A percentile compares a stretch with the other conserved stretches of the same genome.
Evolutionary conservation across 35 echinoderm and acorn worm species (phyloP).

Genomic region (Stichopus chloronotus): DNA sequence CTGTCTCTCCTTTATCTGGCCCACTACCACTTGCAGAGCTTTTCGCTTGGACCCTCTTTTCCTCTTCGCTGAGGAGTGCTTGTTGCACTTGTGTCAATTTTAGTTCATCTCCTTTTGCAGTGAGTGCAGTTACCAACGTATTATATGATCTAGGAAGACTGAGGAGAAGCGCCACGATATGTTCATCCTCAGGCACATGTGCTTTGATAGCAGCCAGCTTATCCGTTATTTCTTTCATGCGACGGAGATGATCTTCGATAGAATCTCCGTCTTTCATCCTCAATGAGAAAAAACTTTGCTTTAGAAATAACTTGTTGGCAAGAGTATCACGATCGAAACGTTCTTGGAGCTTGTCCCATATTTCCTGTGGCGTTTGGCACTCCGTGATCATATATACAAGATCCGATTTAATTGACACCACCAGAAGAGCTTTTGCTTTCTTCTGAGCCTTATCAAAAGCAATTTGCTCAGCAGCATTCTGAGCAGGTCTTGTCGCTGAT

Average conservation of each 20-base stretch:
- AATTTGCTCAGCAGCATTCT: neutral
- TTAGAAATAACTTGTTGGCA: constrained; percentile 7
- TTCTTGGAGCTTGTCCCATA: neutral
- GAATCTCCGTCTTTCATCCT: constrained; percentile 14
- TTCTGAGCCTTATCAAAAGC: too few species aligned
- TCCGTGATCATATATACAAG: neutral
- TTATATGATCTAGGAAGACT: constrained; percentile 6
- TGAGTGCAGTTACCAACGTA: neutral
- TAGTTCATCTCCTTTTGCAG: neutral
- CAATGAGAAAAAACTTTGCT: neutral
- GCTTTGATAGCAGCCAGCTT: constrained; percentile 7
- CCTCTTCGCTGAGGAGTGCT: neutral
- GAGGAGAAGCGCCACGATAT: neutral
- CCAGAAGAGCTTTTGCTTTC: too few species aligned
- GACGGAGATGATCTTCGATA: neutral
- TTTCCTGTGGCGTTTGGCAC: neutral
- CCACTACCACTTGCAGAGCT: neutral
- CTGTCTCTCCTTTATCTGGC: neutral
- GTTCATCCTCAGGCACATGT: neutral
- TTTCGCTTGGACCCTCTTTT: neutral
- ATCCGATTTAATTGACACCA: neutral
- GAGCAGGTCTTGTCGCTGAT: neutral
- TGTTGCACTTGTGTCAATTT: constrained; percentile 13
- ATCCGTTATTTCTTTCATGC: constrained; percentile 9
- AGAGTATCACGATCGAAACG: neutral